phyloP scores from a whole-genome alignment of 2,113 vertebrate genomes.

The Onychostoma macrolepis region DNA sequence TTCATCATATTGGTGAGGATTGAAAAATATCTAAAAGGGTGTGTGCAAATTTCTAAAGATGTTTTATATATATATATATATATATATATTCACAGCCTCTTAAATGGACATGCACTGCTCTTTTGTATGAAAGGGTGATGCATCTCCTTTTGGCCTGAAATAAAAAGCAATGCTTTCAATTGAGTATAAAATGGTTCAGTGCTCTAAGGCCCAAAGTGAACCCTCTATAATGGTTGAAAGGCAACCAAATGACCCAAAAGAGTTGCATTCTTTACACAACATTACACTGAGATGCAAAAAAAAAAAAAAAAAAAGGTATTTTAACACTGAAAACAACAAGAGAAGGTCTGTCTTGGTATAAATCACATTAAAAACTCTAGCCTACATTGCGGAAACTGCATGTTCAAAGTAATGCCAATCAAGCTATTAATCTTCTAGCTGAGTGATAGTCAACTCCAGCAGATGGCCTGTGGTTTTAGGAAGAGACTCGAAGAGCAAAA shows the following conservation, averaged over 20 bases:
- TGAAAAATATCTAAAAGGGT: neutral
- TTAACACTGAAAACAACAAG: neutral
- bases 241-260: neutral
- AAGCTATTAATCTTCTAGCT: neutral
- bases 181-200: neutral
- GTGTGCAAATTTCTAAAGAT: neutral
- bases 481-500: neutral
- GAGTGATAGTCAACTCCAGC: neutral
- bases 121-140: neutral
- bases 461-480: slow-evolving; percentile 10
- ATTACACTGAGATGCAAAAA: neutral
- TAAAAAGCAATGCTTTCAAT: neutral
- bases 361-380: neutral
- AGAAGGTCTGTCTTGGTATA: neutral
- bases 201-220: neutral
- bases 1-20: neutral
- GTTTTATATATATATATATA: neutral
- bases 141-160: neutral
- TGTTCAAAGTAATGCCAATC: neutral
- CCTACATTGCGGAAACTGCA: neutral
- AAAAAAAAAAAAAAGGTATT: too few relatives aligned
- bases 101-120: neutral
- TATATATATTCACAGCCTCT: too few relatives aligned
- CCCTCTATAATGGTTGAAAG: neutral
- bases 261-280: neutral